Conservation (phyloP, 2,113 vertebrate species). For the Speoplatyrhinus poulsoni region DNA sequence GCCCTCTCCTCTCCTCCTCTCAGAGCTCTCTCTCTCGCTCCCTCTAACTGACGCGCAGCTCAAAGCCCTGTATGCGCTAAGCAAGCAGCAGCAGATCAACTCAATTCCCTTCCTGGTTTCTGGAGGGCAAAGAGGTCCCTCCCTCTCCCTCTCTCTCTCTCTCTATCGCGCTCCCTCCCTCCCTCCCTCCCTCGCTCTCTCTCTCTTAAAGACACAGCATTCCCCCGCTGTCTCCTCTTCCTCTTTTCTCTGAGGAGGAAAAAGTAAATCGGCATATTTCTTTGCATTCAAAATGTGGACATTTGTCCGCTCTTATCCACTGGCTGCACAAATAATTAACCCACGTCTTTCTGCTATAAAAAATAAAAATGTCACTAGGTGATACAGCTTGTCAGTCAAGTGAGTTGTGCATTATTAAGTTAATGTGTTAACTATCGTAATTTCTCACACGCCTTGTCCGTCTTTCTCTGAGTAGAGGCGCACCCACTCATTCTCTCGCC, state of each 20-base stretch:
- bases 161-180: slow-evolving; percentile 40
- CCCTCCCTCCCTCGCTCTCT: slow-evolving; percentile 49
- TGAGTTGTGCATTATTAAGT: slow-evolving; percentile 36
- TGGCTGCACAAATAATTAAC: slow-evolving; percentile 56
- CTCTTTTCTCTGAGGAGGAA: slow-evolving; percentile 55
- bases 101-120: slow-evolving; percentile 90
- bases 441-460: slow-evolving; percentile 55
- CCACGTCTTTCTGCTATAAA: slow-evolving; percentile 17
- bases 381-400: background rate
- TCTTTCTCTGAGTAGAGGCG: slow-evolving; percentile 60
- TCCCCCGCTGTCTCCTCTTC: slow-evolving; percentile 48
- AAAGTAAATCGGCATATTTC: slow-evolving; percentile 61
- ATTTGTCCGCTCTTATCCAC: slow-evolving; percentile 42
- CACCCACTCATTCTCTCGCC: slow-evolving; percentile 79
- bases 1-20: slow-evolving; percentile 77
- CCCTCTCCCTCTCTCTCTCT: slow-evolving; percentile 81
- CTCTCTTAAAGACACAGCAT: slow-evolving; percentile 82
- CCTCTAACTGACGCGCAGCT: slow-evolving; percentile 80
- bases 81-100: slow-evolving; percentile 84
- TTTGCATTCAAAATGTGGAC: slow-evolving; percentile 39
- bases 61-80: slow-evolving; percentile 84
- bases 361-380: background rate
- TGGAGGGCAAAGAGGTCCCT: slow-evolving; percentile 88
- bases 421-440: slow-evolving; percentile 45
- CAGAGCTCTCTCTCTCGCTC: slow-evolving; percentile 64